Evolutionary conservation across 2,888 invertebrate species (phyloP).

Genomic region (Oscheius sp.): DNA sequence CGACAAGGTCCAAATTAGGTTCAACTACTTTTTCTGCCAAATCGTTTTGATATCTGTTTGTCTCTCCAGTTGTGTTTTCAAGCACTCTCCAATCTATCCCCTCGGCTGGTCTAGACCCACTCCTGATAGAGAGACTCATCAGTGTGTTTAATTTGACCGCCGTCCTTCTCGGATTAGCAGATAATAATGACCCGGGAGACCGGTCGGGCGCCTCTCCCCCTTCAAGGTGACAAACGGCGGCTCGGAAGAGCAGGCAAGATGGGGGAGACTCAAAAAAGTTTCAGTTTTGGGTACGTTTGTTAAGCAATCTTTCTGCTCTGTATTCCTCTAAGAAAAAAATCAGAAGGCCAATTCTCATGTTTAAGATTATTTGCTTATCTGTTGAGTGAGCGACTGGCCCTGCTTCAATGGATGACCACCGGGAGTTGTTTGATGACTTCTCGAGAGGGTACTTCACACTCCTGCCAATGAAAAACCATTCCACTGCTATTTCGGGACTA

Average conservation of each 20-base stretch:
- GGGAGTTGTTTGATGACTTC: conserved; percentile 19
- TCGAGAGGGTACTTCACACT: conserved; percentile 14
- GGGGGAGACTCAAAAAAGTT: not conserved
- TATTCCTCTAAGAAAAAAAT: no score
- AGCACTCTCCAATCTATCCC: no score
- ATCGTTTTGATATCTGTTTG: no score
- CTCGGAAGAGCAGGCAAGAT: not conserved
- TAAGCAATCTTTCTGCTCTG: no score
- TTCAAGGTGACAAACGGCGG: conserved; percentile 20
- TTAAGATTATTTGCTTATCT: not conserved
- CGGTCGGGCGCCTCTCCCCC: conserved; percentile 12
- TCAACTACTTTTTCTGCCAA: no score
- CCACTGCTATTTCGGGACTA: no score
- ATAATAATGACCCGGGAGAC: conserved; percentile 34
- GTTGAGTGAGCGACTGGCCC: conserved; percentile 19
- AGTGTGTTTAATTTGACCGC: conserved; percentile 35
- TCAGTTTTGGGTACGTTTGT: not conserved
- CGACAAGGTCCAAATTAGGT: no score
- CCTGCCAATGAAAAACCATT: conserved; percentile 7
- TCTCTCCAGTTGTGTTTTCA: no score
- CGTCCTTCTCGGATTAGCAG: conserved; percentile 37
- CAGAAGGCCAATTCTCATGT: not conserved
- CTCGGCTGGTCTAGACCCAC: no score
- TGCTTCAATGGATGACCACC: conserved; percentile 14
- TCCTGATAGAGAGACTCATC: conserved; percentile 23